Conservation (phyloP, 2,113 vertebrate species). For the Xiphophorus hellerii region DNA sequence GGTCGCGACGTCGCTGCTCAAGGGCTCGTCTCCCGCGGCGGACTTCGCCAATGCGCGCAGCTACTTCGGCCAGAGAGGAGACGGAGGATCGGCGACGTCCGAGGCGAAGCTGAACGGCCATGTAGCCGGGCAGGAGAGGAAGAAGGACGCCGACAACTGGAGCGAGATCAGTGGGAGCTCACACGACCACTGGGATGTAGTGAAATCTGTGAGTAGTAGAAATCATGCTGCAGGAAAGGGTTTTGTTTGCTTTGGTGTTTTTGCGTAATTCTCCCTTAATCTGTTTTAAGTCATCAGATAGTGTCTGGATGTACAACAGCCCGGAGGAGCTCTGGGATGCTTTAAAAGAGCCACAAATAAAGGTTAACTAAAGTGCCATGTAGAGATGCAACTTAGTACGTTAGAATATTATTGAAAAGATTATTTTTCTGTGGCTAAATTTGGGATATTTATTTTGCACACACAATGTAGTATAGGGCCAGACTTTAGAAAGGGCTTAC, state of each 20-base stretch:
- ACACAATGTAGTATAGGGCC: no score
- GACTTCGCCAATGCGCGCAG: slow-evolving; percentile 23
- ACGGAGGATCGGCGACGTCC: slow-evolving; percentile 2
- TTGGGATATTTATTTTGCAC: no score
- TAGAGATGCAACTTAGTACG: background rate
- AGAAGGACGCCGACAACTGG: slow-evolving; percentile 53
- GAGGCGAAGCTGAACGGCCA: slow-evolving; percentile 50
- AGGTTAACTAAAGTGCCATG: background rate
- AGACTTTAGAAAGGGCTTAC: no score
- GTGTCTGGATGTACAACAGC: background rate
- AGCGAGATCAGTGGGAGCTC: slow-evolving; percentile 65
- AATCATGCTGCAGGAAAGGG: background rate
- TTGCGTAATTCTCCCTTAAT: slow-evolving; percentile 33
- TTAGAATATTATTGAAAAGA: background rate
- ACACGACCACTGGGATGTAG: slow-evolving; percentile 76
- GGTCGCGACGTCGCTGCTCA: slow-evolving; percentile 67
- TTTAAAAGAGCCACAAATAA: background rate
- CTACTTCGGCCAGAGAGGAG: slow-evolving; percentile 15
- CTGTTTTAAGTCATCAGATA: background rate
- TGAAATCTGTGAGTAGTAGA: slow-evolving; percentile 73
- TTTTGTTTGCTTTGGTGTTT: background rate
- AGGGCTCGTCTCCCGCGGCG: slow-evolving; percentile 29
- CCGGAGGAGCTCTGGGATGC: background rate
- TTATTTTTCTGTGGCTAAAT: no score
- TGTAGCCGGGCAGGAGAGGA: slow-evolving; percentile 13